Conservation (phyloP, 2,113 vertebrate genomes). For the Nothoprocta perdicaria region DNA sequence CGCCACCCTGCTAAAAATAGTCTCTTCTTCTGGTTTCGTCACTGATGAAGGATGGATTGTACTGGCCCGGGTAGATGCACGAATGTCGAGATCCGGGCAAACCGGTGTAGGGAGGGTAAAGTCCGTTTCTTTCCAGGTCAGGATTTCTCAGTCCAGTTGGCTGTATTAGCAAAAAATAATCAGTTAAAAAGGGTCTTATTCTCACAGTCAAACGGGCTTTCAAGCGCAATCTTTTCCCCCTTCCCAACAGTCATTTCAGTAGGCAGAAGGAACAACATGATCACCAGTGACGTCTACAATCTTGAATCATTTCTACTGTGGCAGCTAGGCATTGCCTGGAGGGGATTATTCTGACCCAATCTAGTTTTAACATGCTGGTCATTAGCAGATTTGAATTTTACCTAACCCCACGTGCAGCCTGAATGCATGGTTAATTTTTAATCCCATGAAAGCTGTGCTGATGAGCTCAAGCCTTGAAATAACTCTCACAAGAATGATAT, state of each 20-base stretch:
- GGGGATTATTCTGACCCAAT: neutral
- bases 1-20: constrained; percentile 86
- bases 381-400: neutral
- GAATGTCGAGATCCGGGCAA: constrained; percentile 95
- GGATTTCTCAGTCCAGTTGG: constrained; percentile 86
- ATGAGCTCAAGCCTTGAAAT: neutral
- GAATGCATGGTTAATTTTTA: constrained; percentile 15
- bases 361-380: neutral
- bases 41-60: constrained; percentile 96
- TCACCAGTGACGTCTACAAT: neutral
- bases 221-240: neutral
- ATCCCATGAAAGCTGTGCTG: neutral
- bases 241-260: constrained; percentile 6
- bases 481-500: neutral
- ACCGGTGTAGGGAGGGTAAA: constrained; percentile 91
- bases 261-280: neutral
- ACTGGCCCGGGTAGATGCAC: constrained; percentile 96
- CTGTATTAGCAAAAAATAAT: constrained; percentile 71
- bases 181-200: constrained; percentile 22
- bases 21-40: constrained; percentile 94
- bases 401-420: neutral
- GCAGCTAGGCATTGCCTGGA: neutral
- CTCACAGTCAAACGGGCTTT: neutral
- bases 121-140: constrained; percentile 93
- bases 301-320: neutral